A percentile compares a stretch with the other conserved stretches of the same genome.
These are phyloP conservation scores for Trididemnum clinides DNA, from an alignment of 23 tunicate species.

Conservation along the genomic window DNA sequence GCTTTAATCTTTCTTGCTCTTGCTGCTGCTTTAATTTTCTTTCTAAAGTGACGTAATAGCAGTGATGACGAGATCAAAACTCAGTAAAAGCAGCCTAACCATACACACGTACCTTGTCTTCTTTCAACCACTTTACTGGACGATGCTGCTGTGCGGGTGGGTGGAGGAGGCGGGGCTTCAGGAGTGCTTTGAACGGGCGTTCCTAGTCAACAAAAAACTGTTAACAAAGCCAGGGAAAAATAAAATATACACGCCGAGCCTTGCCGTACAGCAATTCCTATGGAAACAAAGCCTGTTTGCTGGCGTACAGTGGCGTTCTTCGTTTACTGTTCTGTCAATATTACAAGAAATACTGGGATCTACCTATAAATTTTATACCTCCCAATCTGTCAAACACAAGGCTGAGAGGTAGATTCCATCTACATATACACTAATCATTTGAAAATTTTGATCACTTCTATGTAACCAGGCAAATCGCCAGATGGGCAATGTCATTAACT, in stretches of 20 bases:
- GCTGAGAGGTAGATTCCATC: too few relatives aligned
- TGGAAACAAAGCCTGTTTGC: too few relatives aligned
- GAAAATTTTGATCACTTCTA: too few relatives aligned
- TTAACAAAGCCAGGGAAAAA: neutral
- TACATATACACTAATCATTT: too few relatives aligned
- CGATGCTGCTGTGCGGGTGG: conserved; percentile 49
- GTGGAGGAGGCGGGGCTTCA: conserved; percentile 69
- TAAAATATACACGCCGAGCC: neutral
- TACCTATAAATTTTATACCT: too few relatives aligned
- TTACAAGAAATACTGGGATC: too few relatives aligned
- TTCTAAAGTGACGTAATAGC: neutral
- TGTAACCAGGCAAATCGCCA: too few relatives aligned
- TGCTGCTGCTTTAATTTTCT: neutral
- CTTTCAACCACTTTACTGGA: conserved; percentile 63
- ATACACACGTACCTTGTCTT: conserved; percentile 36
- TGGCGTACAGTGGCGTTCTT: too few relatives aligned
- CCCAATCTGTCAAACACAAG: too few relatives aligned
- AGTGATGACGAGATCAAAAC: neutral
- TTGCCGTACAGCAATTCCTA: too few relatives aligned
- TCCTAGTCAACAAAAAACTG: neutral
- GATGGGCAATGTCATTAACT: too few relatives aligned
- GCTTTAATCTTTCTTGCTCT: neutral
- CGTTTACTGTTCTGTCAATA: too few relatives aligned
- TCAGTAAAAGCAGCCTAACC: neutral
- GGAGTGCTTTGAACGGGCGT: neutral